Evolutionary conservation across 2,888 invertebrate genomes (phyloP), one percentile per base, ranked within the genome.

Genomic region (Diarsia mendica): DNA sequence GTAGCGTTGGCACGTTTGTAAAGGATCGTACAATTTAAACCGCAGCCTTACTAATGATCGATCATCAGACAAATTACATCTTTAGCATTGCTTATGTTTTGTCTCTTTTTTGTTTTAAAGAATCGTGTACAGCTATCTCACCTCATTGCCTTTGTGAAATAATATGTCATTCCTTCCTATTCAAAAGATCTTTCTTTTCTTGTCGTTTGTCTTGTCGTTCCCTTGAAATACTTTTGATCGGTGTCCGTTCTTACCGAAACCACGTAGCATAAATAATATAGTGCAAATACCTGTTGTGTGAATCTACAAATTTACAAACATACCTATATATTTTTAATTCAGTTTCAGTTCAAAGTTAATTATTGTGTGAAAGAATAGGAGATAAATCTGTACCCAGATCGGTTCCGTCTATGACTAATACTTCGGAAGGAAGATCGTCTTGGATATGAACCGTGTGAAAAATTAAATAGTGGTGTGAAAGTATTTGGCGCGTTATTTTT

Each of bases 341-440:
- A 64, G 23, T 49, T 80, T 51, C 33, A 60, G 20, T 63, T 55
- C 46, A 53, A 66, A 69, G 60, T 58, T 72, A 60, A 44, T 33
- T 65, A 68, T 18, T 39, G 76, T 73, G 83, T 51, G 53, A 84
- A 81, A 70, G 75, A 77, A 79, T 72, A 66, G 67, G 75, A 83
- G 79, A 84, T 79, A 79, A 83, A 86, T 85, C 82, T 82, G 64
- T 74, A 51, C 74, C 60, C 80, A 71, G 67, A 70, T 71, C 72
- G 74, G 75, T 82, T 84, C 69, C 79, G 85, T 74, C 58, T 85
- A 87, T 89, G 89, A 89, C 88, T 89, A 89, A 89, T 79, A 77
- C 20, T n/a, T 76, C 71, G 75, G 75, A 84, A 77, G 83, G 71
- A 83, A 82, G 80, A 78, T 58, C 68, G 55, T 64, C 61, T 80